phyloP scores from a whole-genome alignment of 64 coral and sea anemone genomes.

The Exaiptasia diaphana region DNA sequence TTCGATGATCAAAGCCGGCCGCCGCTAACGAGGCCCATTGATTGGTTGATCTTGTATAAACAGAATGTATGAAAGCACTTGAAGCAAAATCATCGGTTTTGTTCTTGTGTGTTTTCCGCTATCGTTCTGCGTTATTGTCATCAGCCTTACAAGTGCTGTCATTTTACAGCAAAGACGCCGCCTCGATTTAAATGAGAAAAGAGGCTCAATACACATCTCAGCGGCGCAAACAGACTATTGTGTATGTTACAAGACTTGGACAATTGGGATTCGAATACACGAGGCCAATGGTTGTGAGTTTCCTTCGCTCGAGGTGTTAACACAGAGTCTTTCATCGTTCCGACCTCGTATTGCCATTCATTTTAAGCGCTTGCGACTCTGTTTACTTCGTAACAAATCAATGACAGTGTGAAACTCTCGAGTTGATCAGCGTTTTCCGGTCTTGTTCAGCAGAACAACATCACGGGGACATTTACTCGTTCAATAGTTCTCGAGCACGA shows the following conservation, averaged over 20 bases:
- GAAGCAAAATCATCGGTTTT: conserved; percentile 97
- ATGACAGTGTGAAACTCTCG: conserved; percentile 4
- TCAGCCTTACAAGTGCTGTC: conserved; percentile 90
- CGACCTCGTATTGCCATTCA: conserved; percentile 33
- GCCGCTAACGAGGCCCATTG: conserved; percentile 41
- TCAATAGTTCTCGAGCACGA: conserved; percentile 47
- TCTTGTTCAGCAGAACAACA: neutral
- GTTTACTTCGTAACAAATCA: conserved; percentile 21
- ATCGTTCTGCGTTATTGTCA: conserved; percentile 95
- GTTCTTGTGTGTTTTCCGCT: conserved; percentile 98
- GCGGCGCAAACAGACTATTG: conserved; percentile 93
- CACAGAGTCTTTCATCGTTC: conserved; percentile 90
- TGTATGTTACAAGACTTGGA: conserved; percentile 87
- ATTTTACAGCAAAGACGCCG: conserved; percentile 95
- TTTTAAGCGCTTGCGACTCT: conserved; percentile 5
- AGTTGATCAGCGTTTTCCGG: neutral
- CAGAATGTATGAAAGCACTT: conserved; percentile 82
- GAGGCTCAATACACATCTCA: conserved; percentile 83
- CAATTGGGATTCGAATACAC: conserved; percentile 92
- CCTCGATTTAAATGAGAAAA: conserved; percentile 99
- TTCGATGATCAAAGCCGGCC: conserved; percentile 89
- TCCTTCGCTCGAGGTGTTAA: conserved; percentile 83
- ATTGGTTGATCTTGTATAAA: conserved; percentile 89
- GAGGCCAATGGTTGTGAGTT: conserved; percentile 82
- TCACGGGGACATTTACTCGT: neutral